Evolutionary conservation across 2,888 invertebrate genomes (phyloP).

Genomic region (Hypomecis punctinalis): DNA sequence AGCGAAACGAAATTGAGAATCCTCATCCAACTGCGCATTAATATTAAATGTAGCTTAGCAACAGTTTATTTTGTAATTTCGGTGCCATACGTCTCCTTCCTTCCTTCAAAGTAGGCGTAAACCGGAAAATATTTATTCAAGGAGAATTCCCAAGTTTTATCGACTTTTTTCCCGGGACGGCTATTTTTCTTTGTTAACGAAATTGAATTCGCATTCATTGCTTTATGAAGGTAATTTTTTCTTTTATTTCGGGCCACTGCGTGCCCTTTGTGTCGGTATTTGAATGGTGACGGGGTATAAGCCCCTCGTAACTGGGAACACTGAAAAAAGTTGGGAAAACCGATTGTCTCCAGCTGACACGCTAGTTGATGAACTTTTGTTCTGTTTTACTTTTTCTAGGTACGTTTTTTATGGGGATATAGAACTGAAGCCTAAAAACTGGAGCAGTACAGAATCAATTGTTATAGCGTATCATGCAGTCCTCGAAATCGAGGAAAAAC

Average conservation of each 20-base stretch:
- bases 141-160: conserved; percentile 39
- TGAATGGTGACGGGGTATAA: conserved; percentile 39
- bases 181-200: conserved; percentile 73
- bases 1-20: no score
- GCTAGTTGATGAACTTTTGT: conserved; percentile 27
- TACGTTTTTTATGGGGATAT: background rate
- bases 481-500: no score
- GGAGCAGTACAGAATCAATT: background rate
- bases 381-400: conserved; percentile 3
- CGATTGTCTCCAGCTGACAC: conserved; percentile 31
- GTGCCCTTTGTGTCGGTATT: conserved; percentile 39
- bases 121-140: conserved; percentile 40
- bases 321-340: conserved; percentile 34
- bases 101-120: conserved; percentile 29
- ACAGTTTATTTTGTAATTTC: background rate
- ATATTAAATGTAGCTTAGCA: background rate
- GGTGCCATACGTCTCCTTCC: background rate
- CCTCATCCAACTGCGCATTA: no score
- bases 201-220: conserved; percentile 74
- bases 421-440: background rate
- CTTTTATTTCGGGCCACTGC: conserved; percentile 54
- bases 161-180: conserved; percentile 46
- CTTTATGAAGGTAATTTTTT: conserved; percentile 64
- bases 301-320: conserved; percentile 30
- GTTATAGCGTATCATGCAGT: background rate